A percentile compares a stretch with the other conserved stretches of the same genome.
Evolutionary conservation across 2,113 vertebrate genomes (phyloP).

Genomic region (Thermophis baileyi): DNA sequence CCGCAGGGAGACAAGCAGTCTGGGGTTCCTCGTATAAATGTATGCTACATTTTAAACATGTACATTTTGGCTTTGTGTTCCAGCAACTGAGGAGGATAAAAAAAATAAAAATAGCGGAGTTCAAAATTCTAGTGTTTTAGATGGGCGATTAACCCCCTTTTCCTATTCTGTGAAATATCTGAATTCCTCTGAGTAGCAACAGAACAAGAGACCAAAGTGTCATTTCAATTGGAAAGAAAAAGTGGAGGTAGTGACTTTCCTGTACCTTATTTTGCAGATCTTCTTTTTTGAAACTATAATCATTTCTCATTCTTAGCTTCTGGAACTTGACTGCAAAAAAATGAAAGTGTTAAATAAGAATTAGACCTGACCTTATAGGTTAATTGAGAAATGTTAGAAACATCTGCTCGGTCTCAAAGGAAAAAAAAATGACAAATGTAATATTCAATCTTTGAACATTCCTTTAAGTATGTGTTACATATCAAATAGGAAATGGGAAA

Average conservation of each 20-base stretch:
- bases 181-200: background rate
- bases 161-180: background rate
- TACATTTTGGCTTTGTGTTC: background rate
- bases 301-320: too few relatives aligned
- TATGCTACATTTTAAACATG: background rate
- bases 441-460: too few relatives aligned
- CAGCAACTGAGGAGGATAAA: background rate
- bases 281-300: too few relatives aligned
- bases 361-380: too few relatives aligned
- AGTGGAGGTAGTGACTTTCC: background rate
- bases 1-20: constrained; percentile 5
- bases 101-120: background rate
- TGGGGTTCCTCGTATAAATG: background rate
- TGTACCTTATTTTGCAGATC: too few relatives aligned
- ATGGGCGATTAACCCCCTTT: background rate
- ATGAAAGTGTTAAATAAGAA: too few relatives aligned
- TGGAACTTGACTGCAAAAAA: too few relatives aligned
- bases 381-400: too few relatives aligned
- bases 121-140: background rate
- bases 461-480: too few relatives aligned
- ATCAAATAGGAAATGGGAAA: too few relatives aligned
- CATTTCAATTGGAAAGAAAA: background rate
- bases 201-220: background rate
- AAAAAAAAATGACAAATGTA: too few relatives aligned
- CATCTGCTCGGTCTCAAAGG: too few relatives aligned